A percentile compares a stretch with the other conserved stretches of the same genome.
Conservation (phyloP, 2,888 invertebrate species). For the Platynereis dumerilii region DNA sequence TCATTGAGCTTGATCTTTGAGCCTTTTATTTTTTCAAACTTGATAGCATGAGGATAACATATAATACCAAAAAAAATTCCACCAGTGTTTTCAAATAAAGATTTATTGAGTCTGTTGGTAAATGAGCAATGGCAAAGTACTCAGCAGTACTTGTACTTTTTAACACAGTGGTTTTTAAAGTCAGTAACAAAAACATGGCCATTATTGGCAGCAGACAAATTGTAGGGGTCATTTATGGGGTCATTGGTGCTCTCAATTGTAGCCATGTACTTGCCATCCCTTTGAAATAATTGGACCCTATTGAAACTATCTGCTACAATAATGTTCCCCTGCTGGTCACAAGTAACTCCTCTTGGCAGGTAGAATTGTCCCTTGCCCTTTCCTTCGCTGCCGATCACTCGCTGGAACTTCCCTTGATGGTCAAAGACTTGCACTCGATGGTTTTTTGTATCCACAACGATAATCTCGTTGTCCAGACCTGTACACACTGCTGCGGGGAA, state of each 20-base stretch:
- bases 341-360: constrained; percentile 31
- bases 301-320: constrained; percentile 34
- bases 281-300: constrained; percentile 17
- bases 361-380: constrained; percentile 29
- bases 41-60: no score
- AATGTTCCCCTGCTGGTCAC: constrained; percentile 25
- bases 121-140: no score
- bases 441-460: constrained; percentile 33
- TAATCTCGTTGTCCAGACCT: constrained; percentile 25
- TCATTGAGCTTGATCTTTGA: no score
- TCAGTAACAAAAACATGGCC: constrained; percentile 25
- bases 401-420: constrained; percentile 26
- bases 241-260: constrained; percentile 22
- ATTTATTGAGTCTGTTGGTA: no score
- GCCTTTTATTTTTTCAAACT: no score
- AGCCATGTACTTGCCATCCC: constrained; percentile 16
- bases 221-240: constrained; percentile 27
- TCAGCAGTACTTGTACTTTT: constrained; percentile 23
- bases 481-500: constrained; percentile 20
- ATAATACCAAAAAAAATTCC: no score
- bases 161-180: constrained; percentile 25
- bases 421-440: constrained; percentile 37
- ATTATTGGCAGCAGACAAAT: constrained; percentile 14
- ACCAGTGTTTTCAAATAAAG: no score
- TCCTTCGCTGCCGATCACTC: constrained; percentile 23